These are phyloP conservation scores for Mnemiopsis leidyi DNA, from an alignment of 37 sponge, comb jelly and placozoan genomes.

Conservation along the genomic window DNA sequence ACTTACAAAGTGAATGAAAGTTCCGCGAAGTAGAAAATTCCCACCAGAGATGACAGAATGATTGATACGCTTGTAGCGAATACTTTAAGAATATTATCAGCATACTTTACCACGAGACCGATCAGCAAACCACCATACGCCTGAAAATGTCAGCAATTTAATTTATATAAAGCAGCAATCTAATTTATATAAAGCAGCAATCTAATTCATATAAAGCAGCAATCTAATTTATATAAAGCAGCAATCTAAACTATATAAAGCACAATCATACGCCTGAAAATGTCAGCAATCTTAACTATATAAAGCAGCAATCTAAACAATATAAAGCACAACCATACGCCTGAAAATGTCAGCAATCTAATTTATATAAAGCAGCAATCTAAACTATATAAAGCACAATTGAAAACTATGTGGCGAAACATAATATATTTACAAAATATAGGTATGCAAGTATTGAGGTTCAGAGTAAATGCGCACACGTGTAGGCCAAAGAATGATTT, in stretches of 20 bases:
- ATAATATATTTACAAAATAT: no score
- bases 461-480: no score
- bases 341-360: constrained; percentile 57
- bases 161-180: neutral
- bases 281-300: neutral
- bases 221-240: neutral
- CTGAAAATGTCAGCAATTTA: constrained; percentile 54
- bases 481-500: no score
- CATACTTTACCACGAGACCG: constrained; percentile 92
- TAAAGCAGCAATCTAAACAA: neutral
- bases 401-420: neutral
- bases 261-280: constrained; percentile 85
- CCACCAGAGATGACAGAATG: constrained; percentile 82
- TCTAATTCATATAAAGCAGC: neutral
- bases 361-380: neutral
- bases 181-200: neutral
- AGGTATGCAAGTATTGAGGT: no score
- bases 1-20: constrained; percentile 71
- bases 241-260: no score
- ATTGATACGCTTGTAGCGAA: constrained; percentile 94
- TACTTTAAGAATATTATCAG: constrained; percentile 98
- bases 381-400: neutral
- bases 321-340: constrained; percentile 76
- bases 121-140: constrained; percentile 90
- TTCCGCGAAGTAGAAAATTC: constrained; percentile 81